Evolutionary conservation across 2,888 invertebrate genomes (phyloP), one percentile per base, ranked within the genome.

Genomic region (Tetropium fuscum): DNA sequence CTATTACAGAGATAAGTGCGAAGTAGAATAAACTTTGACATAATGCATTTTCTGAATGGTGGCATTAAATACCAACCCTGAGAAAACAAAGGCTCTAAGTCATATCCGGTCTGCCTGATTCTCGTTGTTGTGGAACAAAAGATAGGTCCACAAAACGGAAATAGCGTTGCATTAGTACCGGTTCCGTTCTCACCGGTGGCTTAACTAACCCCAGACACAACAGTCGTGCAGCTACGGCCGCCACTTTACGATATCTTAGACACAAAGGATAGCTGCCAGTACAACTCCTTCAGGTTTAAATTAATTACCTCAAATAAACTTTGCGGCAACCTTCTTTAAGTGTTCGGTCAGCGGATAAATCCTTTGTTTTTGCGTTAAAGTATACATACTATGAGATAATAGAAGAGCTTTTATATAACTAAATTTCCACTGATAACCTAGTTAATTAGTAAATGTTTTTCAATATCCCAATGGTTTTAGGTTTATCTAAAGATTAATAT

Each of bases 81-180:
- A 70, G 72, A 72, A 74, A 72, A 66, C 73, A 68, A 73, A 61
- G 69, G 68, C 66, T 68, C 63, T 67, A 70, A 73, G 71, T 70
- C 70, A 69, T 73, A 73, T 73, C 72, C 73, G 74, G 71, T 56
- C 53, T 63, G 63, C 40, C 61, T 66, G 65, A 67, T 53, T 63
- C 65, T 62, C 67, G 64, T 66, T 66, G 70, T 73, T 69, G 75
- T 71, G 69, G 64, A 70, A 71, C 71, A 72, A 72, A 72, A 73
- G 72, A 66, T 65, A 61, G 63, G 67, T 68, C 64, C 68, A 59
- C 66, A 62, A 63, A 72, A 66, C 66, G 75, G 75, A 75, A 75
- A 74, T 74, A 68, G 74, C 68, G 67, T 64, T 69, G 73, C 74
- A 74, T 75, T 75, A 73, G 73, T 69, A 67, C 69, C 69, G 70